A percentile compares a stretch with the other conserved stretches of the same genome.
Conservation (phyloP, 2,888 invertebrate genomes). For the Drosophila engyochracea region DNA sequence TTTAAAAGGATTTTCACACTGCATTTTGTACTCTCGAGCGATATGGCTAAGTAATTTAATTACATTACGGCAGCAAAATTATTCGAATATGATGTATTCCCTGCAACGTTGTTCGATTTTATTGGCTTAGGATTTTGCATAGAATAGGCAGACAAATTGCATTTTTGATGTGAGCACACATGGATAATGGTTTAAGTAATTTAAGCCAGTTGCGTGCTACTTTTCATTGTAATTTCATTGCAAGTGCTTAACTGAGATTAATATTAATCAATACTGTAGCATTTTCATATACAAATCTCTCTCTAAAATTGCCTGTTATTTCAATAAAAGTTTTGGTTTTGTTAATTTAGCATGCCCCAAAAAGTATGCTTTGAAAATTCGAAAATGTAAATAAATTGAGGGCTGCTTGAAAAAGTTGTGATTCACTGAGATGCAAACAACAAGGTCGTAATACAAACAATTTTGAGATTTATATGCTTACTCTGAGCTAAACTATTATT, state of each 20-base stretch:
- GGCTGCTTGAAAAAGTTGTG: background rate
- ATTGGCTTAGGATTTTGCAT: conserved; percentile 42
- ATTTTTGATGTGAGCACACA: conserved; percentile 9
- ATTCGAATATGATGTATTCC: conserved; percentile 73
- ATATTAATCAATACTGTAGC: background rate
- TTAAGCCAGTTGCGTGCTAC: background rate
- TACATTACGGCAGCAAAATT: conserved; percentile 71
- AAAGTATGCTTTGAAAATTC: background rate
- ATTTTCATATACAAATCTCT: background rate
- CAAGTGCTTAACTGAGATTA: background rate
- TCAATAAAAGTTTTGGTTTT: background rate
- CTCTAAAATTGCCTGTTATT: background rate
- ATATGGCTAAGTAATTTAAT: conserved; percentile 73
- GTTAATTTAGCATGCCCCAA: background rate
- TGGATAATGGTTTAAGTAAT: conserved; percentile 4
- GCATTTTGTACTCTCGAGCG: conserved; percentile 47
- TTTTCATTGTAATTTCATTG: background rate
- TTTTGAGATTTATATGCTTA: background rate
- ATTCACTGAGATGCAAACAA: too few species aligned
- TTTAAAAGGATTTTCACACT: conserved; percentile 75
- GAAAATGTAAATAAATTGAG: background rate
- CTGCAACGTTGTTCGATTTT: conserved; percentile 41
- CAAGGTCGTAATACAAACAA: background rate
- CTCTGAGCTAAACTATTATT: background rate
- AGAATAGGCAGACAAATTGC: conserved; percentile 1